Conservation (phyloP, 2,113 vertebrate species). For the Girardinichthys multiradiatus region DNA sequence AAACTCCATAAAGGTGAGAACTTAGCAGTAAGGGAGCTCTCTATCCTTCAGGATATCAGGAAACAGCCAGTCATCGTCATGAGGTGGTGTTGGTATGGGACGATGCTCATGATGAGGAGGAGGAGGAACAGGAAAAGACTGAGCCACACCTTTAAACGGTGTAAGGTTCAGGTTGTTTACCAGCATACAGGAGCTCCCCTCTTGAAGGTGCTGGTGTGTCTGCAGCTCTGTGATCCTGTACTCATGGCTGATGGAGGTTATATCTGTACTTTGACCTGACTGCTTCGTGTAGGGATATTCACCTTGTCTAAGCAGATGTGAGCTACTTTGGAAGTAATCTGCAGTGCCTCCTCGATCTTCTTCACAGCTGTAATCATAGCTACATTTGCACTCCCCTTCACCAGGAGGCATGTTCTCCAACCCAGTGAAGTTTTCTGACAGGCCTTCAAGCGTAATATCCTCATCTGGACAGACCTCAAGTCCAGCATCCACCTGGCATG, state of each 20-base stretch:
- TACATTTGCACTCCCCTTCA: conserved; percentile 2
- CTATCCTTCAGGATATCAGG: conserved; percentile 74
- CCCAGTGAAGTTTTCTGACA: conserved; percentile 18
- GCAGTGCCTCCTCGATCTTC: conserved; percentile 1
- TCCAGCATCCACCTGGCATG: conserved; percentile 31
- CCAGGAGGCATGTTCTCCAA: conserved; percentile 18
- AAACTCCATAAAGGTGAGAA: not conserved
- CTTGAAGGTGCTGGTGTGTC: conserved; percentile 22
- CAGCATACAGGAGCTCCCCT: conserved; percentile 35
- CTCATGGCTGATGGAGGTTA: not conserved
- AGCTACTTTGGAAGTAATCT: conserved; percentile 4
- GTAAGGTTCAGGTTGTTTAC: conserved; percentile 17
- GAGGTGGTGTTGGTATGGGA: conserved; percentile 66
- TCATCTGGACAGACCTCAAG: conserved; percentile 24
- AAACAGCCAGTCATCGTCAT: conserved; percentile 79
- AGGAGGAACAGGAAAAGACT: conserved; percentile 73
- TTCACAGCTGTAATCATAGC: conserved; percentile 6
- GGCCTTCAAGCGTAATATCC: conserved; percentile 23
- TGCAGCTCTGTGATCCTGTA: conserved; percentile 23
- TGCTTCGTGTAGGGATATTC: conserved; percentile 13
- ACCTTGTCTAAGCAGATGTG: not conserved
- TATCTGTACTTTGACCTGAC: not conserved
- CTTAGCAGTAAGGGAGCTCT: conserved; percentile 3
- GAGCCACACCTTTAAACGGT: conserved; percentile 80
- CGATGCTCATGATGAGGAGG: conserved; percentile 31